These are phyloP conservation scores for Amphipyra tragopoginis DNA, from an alignment of 2,888 invertebrate genomes.

Conservation along the genomic window DNA sequence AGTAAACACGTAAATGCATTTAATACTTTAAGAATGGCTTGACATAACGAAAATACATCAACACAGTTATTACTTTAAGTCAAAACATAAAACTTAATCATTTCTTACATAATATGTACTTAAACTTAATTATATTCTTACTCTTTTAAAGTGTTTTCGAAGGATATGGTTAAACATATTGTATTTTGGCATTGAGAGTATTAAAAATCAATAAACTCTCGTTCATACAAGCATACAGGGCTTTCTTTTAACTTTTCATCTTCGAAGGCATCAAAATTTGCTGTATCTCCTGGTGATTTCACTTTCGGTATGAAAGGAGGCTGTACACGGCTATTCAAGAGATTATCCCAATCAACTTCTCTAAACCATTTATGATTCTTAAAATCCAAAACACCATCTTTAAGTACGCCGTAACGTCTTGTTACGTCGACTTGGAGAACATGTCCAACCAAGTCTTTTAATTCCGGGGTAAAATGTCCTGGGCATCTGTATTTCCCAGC, in stretches of 20 bases:
- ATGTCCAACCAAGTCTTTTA: slow-evolving; percentile 95
- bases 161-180: not conserved
- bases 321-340: slow-evolving; percentile 93
- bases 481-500: slow-evolving; percentile 96
- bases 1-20: slow-evolving; percentile 20
- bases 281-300: slow-evolving; percentile 91
- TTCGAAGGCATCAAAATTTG: slow-evolving; percentile 93
- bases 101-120: slow-evolving; percentile 48
- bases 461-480: slow-evolving; percentile 93
- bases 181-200: not conserved
- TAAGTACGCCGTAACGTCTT: slow-evolving; percentile 95
- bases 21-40: slow-evolving; percentile 6
- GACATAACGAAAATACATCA: slow-evolving; percentile 3
- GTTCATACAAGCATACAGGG: slow-evolving; percentile 88
- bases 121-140: slow-evolving; percentile 69
- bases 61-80: slow-evolving; percentile 15
- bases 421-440: slow-evolving; percentile 91
- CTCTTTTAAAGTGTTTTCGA: slow-evolving; percentile 16
- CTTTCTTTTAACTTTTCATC: slow-evolving; percentile 86
- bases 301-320: slow-evolving; percentile 92
- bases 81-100: slow-evolving; percentile 37
- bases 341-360: slow-evolving; percentile 95
- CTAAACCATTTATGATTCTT: slow-evolving; percentile 98
- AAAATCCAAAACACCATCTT: slow-evolving; percentile 96
- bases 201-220: slow-evolving; percentile 93